phyloP scores from a whole-genome alignment of 1,140 invertebrate species.

The Conopomorpha cramerella region DNA sequence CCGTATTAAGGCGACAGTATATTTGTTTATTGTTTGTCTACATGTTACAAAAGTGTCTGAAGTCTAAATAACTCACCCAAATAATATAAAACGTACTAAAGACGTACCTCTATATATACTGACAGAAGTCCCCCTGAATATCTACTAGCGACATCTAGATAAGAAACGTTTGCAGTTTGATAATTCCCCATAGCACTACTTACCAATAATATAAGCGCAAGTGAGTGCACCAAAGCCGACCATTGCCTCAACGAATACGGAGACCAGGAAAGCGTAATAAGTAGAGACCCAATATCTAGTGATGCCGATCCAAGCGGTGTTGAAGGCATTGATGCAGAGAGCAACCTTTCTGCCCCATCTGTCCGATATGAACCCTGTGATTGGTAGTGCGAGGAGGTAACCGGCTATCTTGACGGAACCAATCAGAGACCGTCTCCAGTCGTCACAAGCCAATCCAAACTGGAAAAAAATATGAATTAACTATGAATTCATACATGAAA shows the following conservation, averaged over 20 bases:
- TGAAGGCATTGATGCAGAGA: conserved; percentile 1
- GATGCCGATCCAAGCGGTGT: conserved; percentile 22
- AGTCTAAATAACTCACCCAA: too few species aligned
- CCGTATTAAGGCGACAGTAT: too few species aligned
- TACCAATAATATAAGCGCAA: not conserved
- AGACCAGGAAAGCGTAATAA: not conserved
- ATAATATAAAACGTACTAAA: too few species aligned
- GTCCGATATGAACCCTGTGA: conserved; percentile 66
- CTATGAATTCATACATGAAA: too few species aligned
- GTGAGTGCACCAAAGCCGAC: not conserved
- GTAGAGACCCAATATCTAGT: conserved; percentile 35
- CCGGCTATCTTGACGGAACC: conserved; percentile 68
- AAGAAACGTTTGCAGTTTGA: too few species aligned
- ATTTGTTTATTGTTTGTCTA: too few species aligned
- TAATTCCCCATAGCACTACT: not conserved
- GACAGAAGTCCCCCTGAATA: too few species aligned
- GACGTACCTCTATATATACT: too few species aligned
- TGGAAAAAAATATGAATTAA: conserved; percentile 6
- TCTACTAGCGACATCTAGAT: too few species aligned
- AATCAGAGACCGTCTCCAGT: conserved; percentile 67
- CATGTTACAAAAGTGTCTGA: too few species aligned
- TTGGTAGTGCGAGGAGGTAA: conserved; percentile 65
- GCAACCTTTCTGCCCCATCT: conserved; percentile 29
- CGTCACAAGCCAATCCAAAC: conserved; percentile 23
- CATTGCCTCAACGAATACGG: not conserved